Conservation (phyloP, 2,797 vertebrate species). For the Babyrousa celebensis region DNA sequence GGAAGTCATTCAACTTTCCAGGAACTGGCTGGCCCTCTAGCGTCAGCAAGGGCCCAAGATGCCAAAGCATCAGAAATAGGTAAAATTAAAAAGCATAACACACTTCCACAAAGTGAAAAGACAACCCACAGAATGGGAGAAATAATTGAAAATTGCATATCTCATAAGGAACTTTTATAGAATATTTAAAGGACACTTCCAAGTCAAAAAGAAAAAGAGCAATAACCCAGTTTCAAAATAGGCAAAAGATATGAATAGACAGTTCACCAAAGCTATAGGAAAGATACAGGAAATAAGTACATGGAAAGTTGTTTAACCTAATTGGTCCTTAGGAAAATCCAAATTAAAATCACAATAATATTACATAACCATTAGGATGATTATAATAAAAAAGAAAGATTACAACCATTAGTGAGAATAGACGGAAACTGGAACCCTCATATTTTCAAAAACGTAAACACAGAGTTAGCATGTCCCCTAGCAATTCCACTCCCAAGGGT, state of each 20-base stretch:
- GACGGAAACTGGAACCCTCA: not conserved
- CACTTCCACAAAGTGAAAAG: not conserved
- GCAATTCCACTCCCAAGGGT: not conserved
- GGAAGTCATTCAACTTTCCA: not conserved
- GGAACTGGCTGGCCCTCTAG: not conserved
- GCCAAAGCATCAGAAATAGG: not conserved
- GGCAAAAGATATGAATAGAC: not conserved
- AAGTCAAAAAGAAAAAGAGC: not conserved
- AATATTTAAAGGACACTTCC: not conserved
- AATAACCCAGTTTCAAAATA: not conserved
- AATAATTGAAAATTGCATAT: not conserved
- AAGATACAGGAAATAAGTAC: not conserved
- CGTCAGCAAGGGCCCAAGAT: not conserved
- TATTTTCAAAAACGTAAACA: not conserved
- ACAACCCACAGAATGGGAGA: not conserved
- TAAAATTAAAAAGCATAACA: not conserved
- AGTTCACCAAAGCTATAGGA: not conserved
- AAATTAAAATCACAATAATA: slow-evolving; percentile 9
- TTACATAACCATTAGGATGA: not conserved
- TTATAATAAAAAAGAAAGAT: slow-evolving; percentile 6
- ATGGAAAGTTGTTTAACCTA: not conserved
- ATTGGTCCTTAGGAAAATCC: not conserved
- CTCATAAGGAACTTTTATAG: not conserved
- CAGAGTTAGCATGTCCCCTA: not conserved
- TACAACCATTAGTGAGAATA: not conserved